These are phyloP conservation scores for Halichoeres trimaculatus DNA, from an alignment of 2,113 vertebrate species.

Conservation along the genomic window DNA sequence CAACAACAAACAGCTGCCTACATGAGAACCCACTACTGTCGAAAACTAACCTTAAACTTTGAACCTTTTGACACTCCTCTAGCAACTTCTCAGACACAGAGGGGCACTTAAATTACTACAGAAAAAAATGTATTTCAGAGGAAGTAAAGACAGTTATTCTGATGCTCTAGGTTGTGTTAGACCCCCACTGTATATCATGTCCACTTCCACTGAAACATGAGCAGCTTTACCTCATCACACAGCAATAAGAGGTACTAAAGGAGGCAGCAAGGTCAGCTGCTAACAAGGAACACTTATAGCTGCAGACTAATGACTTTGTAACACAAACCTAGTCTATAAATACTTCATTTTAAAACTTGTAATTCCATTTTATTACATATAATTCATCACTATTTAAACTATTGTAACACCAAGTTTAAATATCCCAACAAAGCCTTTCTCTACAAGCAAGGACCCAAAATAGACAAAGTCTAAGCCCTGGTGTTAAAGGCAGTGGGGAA, in stretches of 20 bases:
- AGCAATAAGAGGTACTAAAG: constrained; percentile 12
- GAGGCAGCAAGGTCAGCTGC: constrained; percentile 31
- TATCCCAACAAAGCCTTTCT: constrained; percentile 16
- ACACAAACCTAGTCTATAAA: constrained; percentile 14
- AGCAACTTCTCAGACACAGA: neutral
- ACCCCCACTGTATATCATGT: neutral
- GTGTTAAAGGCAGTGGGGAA: constrained; percentile 21
- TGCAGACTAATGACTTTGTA: constrained; percentile 13
- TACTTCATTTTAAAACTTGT: neutral
- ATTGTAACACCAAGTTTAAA: neutral
- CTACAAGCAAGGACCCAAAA: constrained; percentile 20
- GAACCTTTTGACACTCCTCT: neutral
- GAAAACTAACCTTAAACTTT: neutral
- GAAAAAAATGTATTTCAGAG: too few relatives aligned
- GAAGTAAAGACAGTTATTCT: neutral
- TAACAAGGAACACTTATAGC: constrained; percentile 28
- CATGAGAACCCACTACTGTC: neutral
- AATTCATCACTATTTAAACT: neutral
- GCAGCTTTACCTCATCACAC: constrained; percentile 4
- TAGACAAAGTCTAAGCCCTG: constrained; percentile 15
- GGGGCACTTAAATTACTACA: neutral
- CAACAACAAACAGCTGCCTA: neutral
- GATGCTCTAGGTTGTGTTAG: neutral
- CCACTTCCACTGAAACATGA: constrained; percentile 11
- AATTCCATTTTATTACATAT: neutral